Base-by-base conservation (phyloP, 2,888 invertebrate genomes). In the Ptilodon capucinus region DNA sequence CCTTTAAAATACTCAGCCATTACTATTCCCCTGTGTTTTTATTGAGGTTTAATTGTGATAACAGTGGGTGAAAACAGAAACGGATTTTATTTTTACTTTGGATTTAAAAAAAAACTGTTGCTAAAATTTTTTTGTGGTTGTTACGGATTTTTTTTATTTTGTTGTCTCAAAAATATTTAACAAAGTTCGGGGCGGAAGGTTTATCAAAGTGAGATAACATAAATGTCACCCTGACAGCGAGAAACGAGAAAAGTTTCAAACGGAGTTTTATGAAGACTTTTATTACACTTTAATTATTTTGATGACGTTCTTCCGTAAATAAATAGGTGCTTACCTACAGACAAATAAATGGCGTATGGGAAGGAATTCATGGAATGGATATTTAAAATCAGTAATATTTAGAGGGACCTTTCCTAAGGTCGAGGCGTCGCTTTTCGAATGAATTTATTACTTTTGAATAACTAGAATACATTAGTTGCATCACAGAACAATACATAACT, bases 171-270 rank as follows among this genome's bases (percentile, higher is more conserved):
- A 21, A 11, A 42, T 25, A 42, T 6, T 21, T 36, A 48, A 39
- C 32, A 44, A n/a, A 19, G 43, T 50, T 47, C 38, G 19, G 46
- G 50, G 40, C 40, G 42, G 14, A 68, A 72, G 67, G 71, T 77
- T 78, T 77, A 74, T 79, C 69, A 78, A 76, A 80, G 63, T 63
- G 71, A 74, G 76, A 79, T 82, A 81, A 74, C 60, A 64, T 65
- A 74, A 76, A 77, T 74, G 70, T 71, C 78, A 74, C 71, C 71
- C 72, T 76, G 76, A 79, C 76, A 74, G 66, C 59, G 56, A 69
- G 56, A 58, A 75, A 77, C 67, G 75, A 77, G 73, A 71, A 79
- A 83, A 82, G 69, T 80, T 81, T 60, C 30, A 30, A 40, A 35
- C 42, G 50, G 57, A 71, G 66, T 63, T 73, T 67, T 69, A 62